phyloP scores from a whole-genome alignment of 1,140 invertebrate species.

The Drosophila bocqueti region DNA sequence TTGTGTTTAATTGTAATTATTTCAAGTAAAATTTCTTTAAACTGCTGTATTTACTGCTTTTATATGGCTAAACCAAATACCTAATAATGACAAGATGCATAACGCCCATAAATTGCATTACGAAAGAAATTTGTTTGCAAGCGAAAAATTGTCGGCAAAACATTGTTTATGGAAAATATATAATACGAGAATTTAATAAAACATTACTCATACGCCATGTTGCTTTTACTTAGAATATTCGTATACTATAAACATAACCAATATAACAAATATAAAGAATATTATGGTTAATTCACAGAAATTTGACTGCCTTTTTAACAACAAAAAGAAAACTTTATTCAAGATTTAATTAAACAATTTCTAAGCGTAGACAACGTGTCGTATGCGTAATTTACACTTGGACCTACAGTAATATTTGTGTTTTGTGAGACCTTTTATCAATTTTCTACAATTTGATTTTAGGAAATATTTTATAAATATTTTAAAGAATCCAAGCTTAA shows the following conservation, averaged over 20 bases:
- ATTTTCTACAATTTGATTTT: too few relatives aligned
- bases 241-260: background rate
- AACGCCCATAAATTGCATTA: background rate
- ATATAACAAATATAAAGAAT: background rate
- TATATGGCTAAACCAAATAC: background rate
- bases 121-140: background rate
- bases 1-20: background rate
- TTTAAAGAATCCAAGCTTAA: background rate
- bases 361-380: background rate
- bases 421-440: background rate
- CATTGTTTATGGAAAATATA: too few relatives aligned
- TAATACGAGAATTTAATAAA: too few relatives aligned
- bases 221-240: background rate
- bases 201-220: background rate
- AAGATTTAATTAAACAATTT: background rate
- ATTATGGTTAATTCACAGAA: background rate
- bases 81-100: background rate
- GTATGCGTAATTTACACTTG: background rate
- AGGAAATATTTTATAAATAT: too few relatives aligned
- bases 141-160: background rate
- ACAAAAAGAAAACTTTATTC: accelerated
- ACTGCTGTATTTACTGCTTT: background rate
- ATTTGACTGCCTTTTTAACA: background rate
- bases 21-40: too few relatives aligned
- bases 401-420: background rate